Evolutionary conservation across 2,888 invertebrate species (phyloP), one percentile per base, ranked within the genome.

Genomic region (Pandemis corylana): DNA sequence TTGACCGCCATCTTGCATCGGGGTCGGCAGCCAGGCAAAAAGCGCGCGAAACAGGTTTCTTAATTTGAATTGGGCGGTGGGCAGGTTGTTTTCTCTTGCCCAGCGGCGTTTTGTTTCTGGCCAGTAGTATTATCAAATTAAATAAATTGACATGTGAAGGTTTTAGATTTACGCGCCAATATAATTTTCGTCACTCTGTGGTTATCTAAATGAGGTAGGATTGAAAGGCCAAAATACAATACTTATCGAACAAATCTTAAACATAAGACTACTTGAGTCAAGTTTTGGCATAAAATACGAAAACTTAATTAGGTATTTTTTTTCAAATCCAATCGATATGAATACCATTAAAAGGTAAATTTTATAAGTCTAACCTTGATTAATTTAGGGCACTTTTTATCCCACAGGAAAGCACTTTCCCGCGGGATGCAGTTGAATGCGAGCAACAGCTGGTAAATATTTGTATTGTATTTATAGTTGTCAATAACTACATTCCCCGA

Each of bases 1-100:
- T 62, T 65, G 76, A 66, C 75, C 75, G 76, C 78, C 73, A 77
- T 78, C 62, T 77, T 76, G 78, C 82, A 91, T 88, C 84, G 89
- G 86, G 91, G 90, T 86, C 88, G 82, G 82, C 84, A 85, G 89
- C 62, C 72, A 75, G 86, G 85, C 84, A 86, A 88, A 90, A 92
- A 89, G 84, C 81, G 83, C 81, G 81, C 83, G 81, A 82, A 90
- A 89, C 93, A 89, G 89, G 93, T 92, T 59, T 89, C 82, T 82
- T 75, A 84, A 84, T 88, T 89, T 82, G 84, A 89, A 90, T 89
- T 90, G 86, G 84, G 86, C 83, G 81, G 82, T 81, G 79, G 81
- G 84, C 91, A 89, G 85, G 89, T 90, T 84, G 84, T 88, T 91
- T 91, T 91, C 90, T 88, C 88, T 89, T 84, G 81, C 80, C 85